Percentiles rank a stretch among this genome's conserved stretches.
Conservation (phyloP, 2,888 invertebrate species). For the Tenthredo distinguenda region DNA sequence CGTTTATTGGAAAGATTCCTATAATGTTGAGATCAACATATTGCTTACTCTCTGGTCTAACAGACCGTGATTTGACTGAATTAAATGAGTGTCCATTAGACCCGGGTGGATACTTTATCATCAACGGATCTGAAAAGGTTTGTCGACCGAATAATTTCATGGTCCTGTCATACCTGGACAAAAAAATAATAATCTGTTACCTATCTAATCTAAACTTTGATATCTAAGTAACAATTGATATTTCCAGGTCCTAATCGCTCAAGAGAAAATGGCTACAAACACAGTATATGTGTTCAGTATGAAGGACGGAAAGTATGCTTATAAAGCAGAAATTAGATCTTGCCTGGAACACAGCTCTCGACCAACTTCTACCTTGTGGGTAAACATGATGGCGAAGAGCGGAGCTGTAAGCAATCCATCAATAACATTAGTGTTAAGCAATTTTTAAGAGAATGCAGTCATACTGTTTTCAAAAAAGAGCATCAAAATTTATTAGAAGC, state of each 20-base stretch:
- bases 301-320: slow-evolving; percentile 99
- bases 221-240: not conserved
- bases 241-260: slow-evolving; percentile 93
- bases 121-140: slow-evolving; percentile 98
- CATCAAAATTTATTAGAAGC: slow-evolving; percentile 8
- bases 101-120: slow-evolving; percentile 99
- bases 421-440: not conserved
- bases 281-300: slow-evolving; percentile 99
- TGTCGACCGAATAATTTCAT: not conserved
- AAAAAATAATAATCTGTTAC: not conserved
- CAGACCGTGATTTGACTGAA: slow-evolving; percentile 99
- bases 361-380: slow-evolving; percentile 98
- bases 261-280: slow-evolving; percentile 99
- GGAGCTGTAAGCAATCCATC: slow-evolving; percentile 82
- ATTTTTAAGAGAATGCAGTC: not conserved
- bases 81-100: slow-evolving; percentile 99
- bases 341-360: slow-evolving; percentile 95
- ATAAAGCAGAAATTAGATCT: slow-evolving; percentile 98
- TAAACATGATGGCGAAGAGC: slow-evolving; percentile 99
- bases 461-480: not conserved
- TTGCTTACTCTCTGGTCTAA: slow-evolving; percentile 95
- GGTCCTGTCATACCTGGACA: not conserved
- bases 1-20: slow-evolving; percentile 92
- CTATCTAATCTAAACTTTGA: not conserved
- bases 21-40: slow-evolving; percentile 99